These are phyloP conservation scores for Actinostola sp. DNA, from an alignment of 92 coral and sea anemone genomes.

Conservation along the genomic window DNA sequence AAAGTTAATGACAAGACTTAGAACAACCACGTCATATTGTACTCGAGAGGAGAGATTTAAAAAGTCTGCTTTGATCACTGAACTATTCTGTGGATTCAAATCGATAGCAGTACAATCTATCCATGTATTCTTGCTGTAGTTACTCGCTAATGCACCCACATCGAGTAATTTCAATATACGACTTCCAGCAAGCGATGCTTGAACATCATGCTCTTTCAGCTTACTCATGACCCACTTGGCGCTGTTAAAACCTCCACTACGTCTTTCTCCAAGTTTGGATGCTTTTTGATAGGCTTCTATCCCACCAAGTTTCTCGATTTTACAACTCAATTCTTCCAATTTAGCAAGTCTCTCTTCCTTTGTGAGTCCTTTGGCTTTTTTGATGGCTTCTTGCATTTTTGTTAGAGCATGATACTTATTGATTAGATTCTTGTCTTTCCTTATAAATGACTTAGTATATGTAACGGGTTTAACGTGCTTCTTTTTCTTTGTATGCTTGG, in stretches of 20 bases:
- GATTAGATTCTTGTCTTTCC: constrained; percentile 59
- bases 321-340: constrained; percentile 34
- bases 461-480: constrained; percentile 48
- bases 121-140: constrained; percentile 58
- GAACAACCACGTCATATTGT: constrained; percentile 54
- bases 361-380: constrained; percentile 32
- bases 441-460: constrained; percentile 6
- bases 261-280: constrained; percentile 68
- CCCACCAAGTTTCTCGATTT: constrained; percentile 65
- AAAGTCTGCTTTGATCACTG: constrained; percentile 54
- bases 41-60: constrained; percentile 26
- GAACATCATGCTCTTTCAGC: constrained; percentile 38
- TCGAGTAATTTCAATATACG: constrained; percentile 55
- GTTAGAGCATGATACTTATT: constrained; percentile 58
- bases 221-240: constrained; percentile 68
- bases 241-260: constrained; percentile 66
- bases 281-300: constrained; percentile 69
- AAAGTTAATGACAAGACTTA: constrained; percentile 66
- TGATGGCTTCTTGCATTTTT: constrained; percentile 53
- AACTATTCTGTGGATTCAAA: constrained; percentile 61
- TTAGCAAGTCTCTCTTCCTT: constrained; percentile 25
- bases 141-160: constrained; percentile 68
- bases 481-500: constrained; percentile 32
- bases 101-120: constrained; percentile 72
- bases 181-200: background rate